Conservation (phyloP, 92 coral and sea anemone species). For the Epizoanthus rinbou region DNA sequence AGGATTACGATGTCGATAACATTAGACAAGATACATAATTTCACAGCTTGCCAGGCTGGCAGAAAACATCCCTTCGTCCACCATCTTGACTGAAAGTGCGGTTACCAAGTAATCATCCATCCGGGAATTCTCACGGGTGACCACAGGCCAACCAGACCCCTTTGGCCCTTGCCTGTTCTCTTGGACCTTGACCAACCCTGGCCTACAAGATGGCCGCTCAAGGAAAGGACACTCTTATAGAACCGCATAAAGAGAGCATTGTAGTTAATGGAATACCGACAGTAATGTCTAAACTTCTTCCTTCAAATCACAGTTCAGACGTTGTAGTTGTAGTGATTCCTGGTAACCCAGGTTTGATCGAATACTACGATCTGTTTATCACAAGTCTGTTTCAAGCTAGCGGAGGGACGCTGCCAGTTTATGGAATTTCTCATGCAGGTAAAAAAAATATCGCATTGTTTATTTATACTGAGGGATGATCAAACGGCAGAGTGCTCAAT, state of each 20-base stretch:
- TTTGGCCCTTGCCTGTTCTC: too few relatives aligned
- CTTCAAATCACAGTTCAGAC: constrained; percentile 36
- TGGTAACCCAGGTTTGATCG: constrained; percentile 96
- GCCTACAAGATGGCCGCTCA: constrained; percentile 77
- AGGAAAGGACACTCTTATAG: constrained; percentile 5
- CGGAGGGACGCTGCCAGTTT: constrained; percentile 63
- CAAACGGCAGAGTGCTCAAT: too few relatives aligned
- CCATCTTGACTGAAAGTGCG: constrained; percentile 47
- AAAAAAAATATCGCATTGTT: neutral
- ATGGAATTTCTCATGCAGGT: constrained; percentile 97
- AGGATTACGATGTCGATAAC: neutral
- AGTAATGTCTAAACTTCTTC: constrained; percentile 76
- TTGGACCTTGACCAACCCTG: too few relatives aligned
- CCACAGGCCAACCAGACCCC: too few relatives aligned
- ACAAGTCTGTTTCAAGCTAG: constrained; percentile 66
- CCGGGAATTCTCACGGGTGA: neutral
- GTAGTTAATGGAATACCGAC: constrained; percentile 84
- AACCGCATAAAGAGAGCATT: constrained; percentile 61
- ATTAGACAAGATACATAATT: neutral
- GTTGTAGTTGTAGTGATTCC: constrained; percentile 80
- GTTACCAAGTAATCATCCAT: neutral
- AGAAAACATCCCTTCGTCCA: constrained; percentile 15
- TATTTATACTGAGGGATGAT: too few relatives aligned
- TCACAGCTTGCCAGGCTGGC: neutral
- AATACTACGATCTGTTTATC: constrained; percentile 86